Evolutionary conservation across 1,140 invertebrate genomes (phyloP).

Genomic region (Trachelipus rathkii): DNA sequence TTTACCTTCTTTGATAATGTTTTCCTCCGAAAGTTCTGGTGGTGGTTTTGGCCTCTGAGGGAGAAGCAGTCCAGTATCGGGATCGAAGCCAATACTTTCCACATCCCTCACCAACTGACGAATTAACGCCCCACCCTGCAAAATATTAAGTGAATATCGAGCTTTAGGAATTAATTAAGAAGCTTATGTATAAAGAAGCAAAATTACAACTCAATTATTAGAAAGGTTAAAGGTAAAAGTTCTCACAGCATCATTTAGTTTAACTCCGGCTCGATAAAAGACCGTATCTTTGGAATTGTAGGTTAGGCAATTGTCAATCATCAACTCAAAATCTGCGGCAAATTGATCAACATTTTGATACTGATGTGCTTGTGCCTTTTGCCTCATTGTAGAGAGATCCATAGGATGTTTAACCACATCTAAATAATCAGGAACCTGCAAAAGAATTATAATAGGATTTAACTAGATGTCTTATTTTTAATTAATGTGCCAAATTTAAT

Average conservation of each 20-base stretch:
- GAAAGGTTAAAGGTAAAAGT: background rate
- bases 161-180: background rate
- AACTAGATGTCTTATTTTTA: too few species aligned
- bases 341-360: slow-evolving; percentile 76
- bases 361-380: slow-evolving; percentile 69
- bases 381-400: slow-evolving; percentile 89
- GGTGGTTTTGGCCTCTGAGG: slow-evolving; percentile 46
- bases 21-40: slow-evolving; percentile 34
- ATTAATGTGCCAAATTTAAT: too few species aligned
- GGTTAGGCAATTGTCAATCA: slow-evolving; percentile 89
- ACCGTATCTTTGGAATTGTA: slow-evolving; percentile 91
- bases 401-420: slow-evolving; percentile 90
- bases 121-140: slow-evolving; percentile 65
- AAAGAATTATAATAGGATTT: background rate
- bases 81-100: slow-evolving; percentile 62
- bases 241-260: slow-evolving; percentile 44
- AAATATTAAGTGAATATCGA: slow-evolving; percentile 22
- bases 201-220: slow-evolving; percentile 17
- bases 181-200: background rate
- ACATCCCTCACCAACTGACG: slow-evolving; percentile 65
- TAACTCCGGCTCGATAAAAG: slow-evolving; percentile 68
- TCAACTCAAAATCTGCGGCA: slow-evolving; percentile 84
- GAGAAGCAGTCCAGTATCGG: slow-evolving; percentile 53
- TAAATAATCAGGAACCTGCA: slow-evolving; percentile 80
- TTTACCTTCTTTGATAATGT: slow-evolving; percentile 42